A percentile compares a stretch with the other conserved stretches of the same genome.
phyloP scores from a whole-genome alignment of 35 echinoderm and acorn worm genomes.

The Ophiothrix spiculata region DNA sequence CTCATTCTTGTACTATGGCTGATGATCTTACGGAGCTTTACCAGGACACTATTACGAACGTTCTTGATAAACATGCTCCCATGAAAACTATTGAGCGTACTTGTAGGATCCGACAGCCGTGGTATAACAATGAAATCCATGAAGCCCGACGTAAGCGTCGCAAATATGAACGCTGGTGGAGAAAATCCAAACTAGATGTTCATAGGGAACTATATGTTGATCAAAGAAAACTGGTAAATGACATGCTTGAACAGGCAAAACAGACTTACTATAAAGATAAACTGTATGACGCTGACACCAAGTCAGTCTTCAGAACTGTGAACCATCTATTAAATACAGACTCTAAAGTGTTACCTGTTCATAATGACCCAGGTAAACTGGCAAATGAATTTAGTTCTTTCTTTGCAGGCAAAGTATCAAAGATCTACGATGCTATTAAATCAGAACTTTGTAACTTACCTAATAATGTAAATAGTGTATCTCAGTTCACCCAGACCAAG shows the following conservation, averaged over 20 bases:
- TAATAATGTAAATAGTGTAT: too few relatives aligned
- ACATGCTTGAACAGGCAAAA: background rate
- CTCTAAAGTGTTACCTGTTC: background rate
- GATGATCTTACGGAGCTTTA: too few relatives aligned
- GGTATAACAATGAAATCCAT: too few relatives aligned
- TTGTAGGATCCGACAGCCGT: too few relatives aligned
- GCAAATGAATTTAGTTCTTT: background rate
- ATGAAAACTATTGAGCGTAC: too few relatives aligned
- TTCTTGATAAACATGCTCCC: too few relatives aligned
- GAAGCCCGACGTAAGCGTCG: too few relatives aligned
- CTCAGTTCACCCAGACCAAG: too few relatives aligned
- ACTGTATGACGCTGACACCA: background rate
- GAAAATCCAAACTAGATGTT: background rate
- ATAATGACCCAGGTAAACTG: background rate
- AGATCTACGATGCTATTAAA: background rate
- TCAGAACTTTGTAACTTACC: background rate
- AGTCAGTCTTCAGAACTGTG: background rate
- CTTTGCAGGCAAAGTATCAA: background rate
- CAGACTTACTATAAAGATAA: background rate
- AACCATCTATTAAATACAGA: background rate
- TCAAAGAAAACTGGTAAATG: too few relatives aligned
- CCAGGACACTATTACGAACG: too few relatives aligned
- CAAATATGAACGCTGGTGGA: background rate
- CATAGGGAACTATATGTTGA: background rate
- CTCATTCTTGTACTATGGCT: too few relatives aligned